Conservation (phyloP, 53 echinoderm and acorn worm genomes). For the Echinarachnius parma region DNA sequence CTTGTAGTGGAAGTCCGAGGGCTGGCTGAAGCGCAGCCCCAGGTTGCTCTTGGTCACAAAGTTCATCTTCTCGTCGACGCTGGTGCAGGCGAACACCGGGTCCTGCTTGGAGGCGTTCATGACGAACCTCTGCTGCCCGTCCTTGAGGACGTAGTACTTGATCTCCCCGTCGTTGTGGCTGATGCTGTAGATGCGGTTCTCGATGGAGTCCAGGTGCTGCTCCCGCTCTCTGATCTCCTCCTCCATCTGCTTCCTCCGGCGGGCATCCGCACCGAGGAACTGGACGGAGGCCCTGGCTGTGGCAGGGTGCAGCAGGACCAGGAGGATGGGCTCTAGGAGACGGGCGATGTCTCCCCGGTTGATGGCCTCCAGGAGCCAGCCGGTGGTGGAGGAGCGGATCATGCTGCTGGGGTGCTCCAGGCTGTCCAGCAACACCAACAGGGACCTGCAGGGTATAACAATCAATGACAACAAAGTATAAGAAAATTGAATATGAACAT, state of each 20-base stretch:
- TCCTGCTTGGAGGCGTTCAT: conserved; percentile 79
- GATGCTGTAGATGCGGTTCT: conserved; percentile 89
- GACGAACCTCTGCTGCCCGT: conserved; percentile 74
- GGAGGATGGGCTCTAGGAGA: conserved; percentile 88
- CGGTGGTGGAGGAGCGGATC: conserved; percentile 79
- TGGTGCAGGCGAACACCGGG: conserved; percentile 87
- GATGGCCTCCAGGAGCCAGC: conserved; percentile 94
- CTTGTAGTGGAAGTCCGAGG: conserved; percentile 77
- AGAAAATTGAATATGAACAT: no score
- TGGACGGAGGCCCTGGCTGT: conserved; percentile 92
- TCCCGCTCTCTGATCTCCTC: conserved; percentile 53
- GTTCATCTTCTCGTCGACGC: conserved; percentile 89
- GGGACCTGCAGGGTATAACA: conserved; percentile 73
- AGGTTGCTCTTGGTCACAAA: conserved; percentile 79
- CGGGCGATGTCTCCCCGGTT: conserved; percentile 94
- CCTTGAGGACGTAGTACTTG: conserved; percentile 83
- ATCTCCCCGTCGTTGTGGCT: conserved; percentile 80
- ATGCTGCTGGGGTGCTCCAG: conserved; percentile 90
- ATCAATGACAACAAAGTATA: no score
- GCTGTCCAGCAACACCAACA: conserved; percentile 88
- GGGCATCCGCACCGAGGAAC: conserved; percentile 67
- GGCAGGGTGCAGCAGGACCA: conserved; percentile 90
- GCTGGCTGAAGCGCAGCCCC: conserved; percentile 74
- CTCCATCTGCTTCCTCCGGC: conserved; percentile 52
- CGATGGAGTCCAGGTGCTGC: conserved; percentile 57